A percentile compares a stretch with the other conserved stretches of the same genome.
Evolutionary conservation across 1,140 invertebrate species (phyloP).

Genomic region (Drosophila kohkoa): DNA sequence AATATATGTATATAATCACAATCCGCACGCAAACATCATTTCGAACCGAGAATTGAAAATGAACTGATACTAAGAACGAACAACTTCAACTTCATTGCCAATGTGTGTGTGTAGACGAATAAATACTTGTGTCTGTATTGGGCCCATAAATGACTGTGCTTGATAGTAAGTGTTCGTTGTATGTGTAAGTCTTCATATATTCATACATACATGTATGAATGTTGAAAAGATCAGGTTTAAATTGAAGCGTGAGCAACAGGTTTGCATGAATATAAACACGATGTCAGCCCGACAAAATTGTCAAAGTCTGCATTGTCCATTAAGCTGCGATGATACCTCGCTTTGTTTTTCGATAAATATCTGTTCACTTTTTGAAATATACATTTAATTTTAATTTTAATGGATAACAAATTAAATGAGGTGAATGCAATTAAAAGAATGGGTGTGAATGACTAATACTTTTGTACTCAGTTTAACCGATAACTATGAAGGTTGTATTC

Average conservation of each 20-base stretch:
- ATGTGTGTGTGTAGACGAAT: conserved; percentile 21
- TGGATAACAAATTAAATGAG: neutral
- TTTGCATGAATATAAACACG: conserved; percentile 47
- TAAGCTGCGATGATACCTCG: conserved; percentile 17
- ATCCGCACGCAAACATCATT: conserved; percentile 40
- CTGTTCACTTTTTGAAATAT: neutral
- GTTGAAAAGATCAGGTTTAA: conserved; percentile 52
- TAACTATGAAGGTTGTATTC: too few species aligned
- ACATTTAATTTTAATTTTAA: neutral
- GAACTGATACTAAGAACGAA: conserved; percentile 51
- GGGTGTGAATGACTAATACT: too few species aligned
- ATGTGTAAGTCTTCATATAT: conserved; percentile 14
- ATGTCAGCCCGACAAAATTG: conserved; percentile 39
- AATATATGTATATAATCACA: conserved; percentile 33
- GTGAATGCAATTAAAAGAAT: too few species aligned
- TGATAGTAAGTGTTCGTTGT: conserved; percentile 2
- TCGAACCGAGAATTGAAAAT: conserved; percentile 51
- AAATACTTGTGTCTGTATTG: conserved; percentile 32
- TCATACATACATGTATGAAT: conserved; percentile 21
- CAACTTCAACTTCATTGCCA: conserved; percentile 45
- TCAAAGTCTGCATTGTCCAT: conserved; percentile 11
- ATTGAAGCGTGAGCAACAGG: conserved; percentile 50
- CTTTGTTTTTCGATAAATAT: neutral
- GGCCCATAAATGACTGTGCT: conserved; percentile 11
- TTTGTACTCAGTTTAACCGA: too few species aligned